A percentile compares a stretch with the other conserved stretches of the same genome.
Conservation (phyloP, 2,888 invertebrate genomes). For the Cantharis rustica region DNA sequence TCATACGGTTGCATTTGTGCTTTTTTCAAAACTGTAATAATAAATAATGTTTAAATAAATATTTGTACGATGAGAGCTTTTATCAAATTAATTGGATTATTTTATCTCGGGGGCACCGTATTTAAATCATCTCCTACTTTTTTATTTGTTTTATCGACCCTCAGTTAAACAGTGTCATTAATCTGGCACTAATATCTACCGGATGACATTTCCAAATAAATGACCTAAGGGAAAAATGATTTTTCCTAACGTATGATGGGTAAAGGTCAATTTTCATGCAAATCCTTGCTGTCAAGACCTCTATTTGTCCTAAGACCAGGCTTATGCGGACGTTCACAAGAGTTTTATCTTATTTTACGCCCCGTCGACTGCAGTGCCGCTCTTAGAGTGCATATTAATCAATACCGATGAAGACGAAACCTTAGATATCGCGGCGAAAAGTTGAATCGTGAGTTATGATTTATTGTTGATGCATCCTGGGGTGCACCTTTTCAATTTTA, state of each 20-base stretch:
- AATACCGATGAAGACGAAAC: slow-evolving; percentile 46
- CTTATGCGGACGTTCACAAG: slow-evolving; percentile 35
- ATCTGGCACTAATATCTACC: slow-evolving; percentile 27
- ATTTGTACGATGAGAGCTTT: slow-evolving; percentile 12
- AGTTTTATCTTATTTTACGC: slow-evolving; percentile 50
- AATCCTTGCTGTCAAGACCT: slow-evolving; percentile 48
- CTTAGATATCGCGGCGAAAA: slow-evolving; percentile 41
- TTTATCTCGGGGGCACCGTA: slow-evolving; percentile 13
- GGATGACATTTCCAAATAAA: slow-evolving; percentile 28
- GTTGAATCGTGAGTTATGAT: slow-evolving; percentile 40
- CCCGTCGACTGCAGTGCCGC: slow-evolving; percentile 44
- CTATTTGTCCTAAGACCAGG: slow-evolving; percentile 45
- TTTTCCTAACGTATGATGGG: slow-evolving; percentile 32
- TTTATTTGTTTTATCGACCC: slow-evolving; percentile 23
- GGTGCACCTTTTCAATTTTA: slow-evolving; percentile 31
- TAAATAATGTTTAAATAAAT: slow-evolving; percentile 13
- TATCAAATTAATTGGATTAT: slow-evolving; percentile 24
- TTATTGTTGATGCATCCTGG: slow-evolving; percentile 32
- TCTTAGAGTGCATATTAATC: slow-evolving; percentile 47
- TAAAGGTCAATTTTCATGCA: slow-evolving; percentile 51
- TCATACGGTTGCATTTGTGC: not conserved
- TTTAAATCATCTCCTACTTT: slow-evolving; percentile 22
- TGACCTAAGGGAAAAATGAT: slow-evolving; percentile 32
- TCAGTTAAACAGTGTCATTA: slow-evolving; percentile 16
- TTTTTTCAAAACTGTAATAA: slow-evolving; percentile 8